phyloP scores from a whole-genome alignment of 2,888 invertebrate genomes.

The Ceramica pisi region DNA sequence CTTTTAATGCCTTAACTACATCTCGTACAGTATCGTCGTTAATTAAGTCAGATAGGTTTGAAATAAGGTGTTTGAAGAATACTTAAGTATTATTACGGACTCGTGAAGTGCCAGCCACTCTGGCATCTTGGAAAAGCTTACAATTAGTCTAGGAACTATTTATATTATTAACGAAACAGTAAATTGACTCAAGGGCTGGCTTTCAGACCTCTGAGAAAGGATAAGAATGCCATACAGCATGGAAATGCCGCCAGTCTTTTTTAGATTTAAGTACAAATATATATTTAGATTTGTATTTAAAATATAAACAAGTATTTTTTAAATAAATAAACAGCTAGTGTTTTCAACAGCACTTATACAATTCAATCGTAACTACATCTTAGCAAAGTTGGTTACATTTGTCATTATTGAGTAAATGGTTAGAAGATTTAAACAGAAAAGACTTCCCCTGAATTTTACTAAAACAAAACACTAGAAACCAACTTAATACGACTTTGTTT shows the following conservation, averaged over 20 bases:
- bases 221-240: too few species aligned
- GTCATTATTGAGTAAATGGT: neutral
- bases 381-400: neutral
- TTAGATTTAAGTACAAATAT: too few species aligned
- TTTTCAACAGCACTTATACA: neutral
- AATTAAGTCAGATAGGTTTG: conserved; percentile 13
- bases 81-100: neutral
- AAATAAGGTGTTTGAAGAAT: neutral
- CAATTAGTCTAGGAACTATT: neutral
- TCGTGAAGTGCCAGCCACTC: conserved; percentile 3
- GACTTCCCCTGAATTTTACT: too few species aligned
- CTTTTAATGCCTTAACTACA: conserved; percentile 7
- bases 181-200: too few species aligned
- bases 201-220: too few species aligned
- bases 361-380: neutral
- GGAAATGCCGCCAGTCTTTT: too few species aligned
- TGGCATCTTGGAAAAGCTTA: neutral
- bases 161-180: neutral
- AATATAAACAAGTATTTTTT: too few species aligned
- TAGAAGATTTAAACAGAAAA: neutral
- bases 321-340: too few species aligned
- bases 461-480: neutral
- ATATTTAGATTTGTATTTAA: too few species aligned
- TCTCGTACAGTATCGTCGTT: neutral
- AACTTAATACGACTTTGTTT: neutral